Evolutionary conservation across 2,888 invertebrate species (phyloP), one percentile per base, ranked within the genome.

Genomic region (Chymomyza procnemis): DNA sequence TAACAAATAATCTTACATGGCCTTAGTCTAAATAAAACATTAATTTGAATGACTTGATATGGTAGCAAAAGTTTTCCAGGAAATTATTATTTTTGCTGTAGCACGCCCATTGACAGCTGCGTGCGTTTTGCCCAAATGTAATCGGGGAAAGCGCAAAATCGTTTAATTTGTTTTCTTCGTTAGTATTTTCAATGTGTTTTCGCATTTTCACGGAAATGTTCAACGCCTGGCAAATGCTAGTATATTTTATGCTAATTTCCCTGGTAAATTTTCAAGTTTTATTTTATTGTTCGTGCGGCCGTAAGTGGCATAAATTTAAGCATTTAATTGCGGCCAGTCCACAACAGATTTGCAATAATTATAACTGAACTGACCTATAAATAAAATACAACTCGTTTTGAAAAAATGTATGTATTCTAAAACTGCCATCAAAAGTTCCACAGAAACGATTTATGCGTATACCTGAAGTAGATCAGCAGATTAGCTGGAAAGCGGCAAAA

Each of bases 21-120:
- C 57, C 52, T 30, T 63, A 34, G 34, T 54, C 56, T 74, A 68
- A 76, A 81, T 72, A 41, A 41, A 76, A 79, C 74, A 66, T 61
- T 59, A 64, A 70, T 64, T 41, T 41, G 12, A 41, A 41, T 12
- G 12, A 41, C 59, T 50, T 48, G 30, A 69, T 71, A 74, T 74
- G 74, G 34, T 12, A 74, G 72, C 60, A 69, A 69, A 75, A 82
- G 69, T 75, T 85, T 85, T 85, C 80, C 80, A 81, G 80, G 80
- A 81, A 81, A 78, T 80, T 85, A 73, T 77, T 81, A 71, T 70
- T 66, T 57, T 65, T 66, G 69, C 57, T 75, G 60, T 72, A 79
- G 67, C 67, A 65, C 73, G 67, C 72, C 65, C 64, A 73, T 76
- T 79, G 69, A 65, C 79, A 79, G 81, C 81, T 76, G 73, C 46